Base-by-base conservation (phyloP, 2,888 invertebrate genomes). In the Scaptomyza polygonia region DNA sequence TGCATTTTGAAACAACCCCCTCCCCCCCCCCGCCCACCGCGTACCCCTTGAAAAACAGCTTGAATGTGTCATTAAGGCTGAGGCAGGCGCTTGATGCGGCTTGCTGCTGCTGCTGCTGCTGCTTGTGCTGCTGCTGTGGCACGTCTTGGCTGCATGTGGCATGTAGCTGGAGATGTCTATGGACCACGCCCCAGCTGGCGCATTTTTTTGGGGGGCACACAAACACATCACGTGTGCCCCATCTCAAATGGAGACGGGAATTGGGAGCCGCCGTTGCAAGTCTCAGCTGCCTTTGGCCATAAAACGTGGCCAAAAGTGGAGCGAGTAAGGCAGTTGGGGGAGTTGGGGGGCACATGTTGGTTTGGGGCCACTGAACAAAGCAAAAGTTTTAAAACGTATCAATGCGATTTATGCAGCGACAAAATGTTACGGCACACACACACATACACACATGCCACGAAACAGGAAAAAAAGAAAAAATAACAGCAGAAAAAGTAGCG, bases 351-450 rank as follows among this genome's bases (percentile, higher is more conserved):
- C 0, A 4, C 9, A 12, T 12, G 34, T 32, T 12, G 34, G 14
- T 16, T 39, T 39, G 49, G 49, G 65, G 69, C 57, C 47, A 53
- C 67, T 47, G 67, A 76, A 72, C 74, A 74, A 77, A 74, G 74
- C 77, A 67, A 72, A 76, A 72, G 52, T 65, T 67, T 70, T 66
- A 69, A 79, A 79, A 72, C 79, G 80, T 86, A 82, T 82, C 81
- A 83, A 82, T 82, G 84, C 86, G 84, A 86, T 86, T 82, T 82
- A 82, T 82, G 81, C 81, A 82, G 81, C 76, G 77, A 72, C 76
- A 77, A 77, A 77, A 76, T 77, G 76, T 66, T 59, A 55, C n/a
- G n/a, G n/a, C 18, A 43, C 44, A 59, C 18, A 57, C 25, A 49
- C 43, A 47, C 34, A 34, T 11, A 21, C 30, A 66, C n/a, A 55